Conservation (phyloP, 1,140 invertebrate genomes). For the Drosophila ironensis region DNA sequence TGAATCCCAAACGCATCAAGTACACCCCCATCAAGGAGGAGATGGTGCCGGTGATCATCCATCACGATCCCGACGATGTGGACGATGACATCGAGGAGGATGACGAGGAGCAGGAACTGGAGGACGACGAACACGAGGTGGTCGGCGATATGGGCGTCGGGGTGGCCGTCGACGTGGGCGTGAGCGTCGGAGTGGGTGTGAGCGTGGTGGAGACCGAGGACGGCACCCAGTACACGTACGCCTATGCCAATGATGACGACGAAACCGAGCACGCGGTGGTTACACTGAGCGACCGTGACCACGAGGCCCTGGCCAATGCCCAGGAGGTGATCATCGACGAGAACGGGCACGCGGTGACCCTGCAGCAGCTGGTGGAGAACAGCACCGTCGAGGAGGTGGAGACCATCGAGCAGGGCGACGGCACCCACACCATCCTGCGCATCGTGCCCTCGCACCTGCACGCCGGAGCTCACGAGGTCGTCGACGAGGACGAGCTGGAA, state of each 20-base stretch:
- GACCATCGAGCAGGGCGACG: conserved; percentile 73
- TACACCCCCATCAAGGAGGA: conserved; percentile 59
- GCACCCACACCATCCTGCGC: conserved; percentile 74
- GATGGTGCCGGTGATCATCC: conserved; percentile 69
- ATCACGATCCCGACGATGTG: conserved; percentile 46
- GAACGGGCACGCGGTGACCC: conserved; percentile 69
- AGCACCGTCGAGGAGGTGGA: conserved; percentile 75
- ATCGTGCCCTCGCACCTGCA: conserved; percentile 62
- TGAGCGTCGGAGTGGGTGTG: too few species aligned
- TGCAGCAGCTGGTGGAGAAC: conserved; percentile 74
- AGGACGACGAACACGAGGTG: background rate
- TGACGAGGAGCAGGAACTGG: conserved; percentile 18
- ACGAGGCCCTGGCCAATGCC: conserved; percentile 56
- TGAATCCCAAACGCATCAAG: conserved; percentile 73
- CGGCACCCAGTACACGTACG: conserved; percentile 68
- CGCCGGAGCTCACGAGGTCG: too few species aligned
- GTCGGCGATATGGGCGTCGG: conserved; percentile 24
- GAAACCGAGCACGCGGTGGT: conserved; percentile 67
- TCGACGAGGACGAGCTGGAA: conserved; percentile 13
- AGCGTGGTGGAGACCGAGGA: too few species aligned
- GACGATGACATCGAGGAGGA: conserved; percentile 24
- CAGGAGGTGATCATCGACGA: conserved; percentile 79
- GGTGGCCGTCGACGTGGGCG: too few species aligned
- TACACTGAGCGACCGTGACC: conserved; percentile 53
- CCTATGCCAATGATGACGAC: conserved; percentile 67